phyloP scores from a whole-genome alignment of 2,113 vertebrate species.

The Psittacara wagleri region DNA sequence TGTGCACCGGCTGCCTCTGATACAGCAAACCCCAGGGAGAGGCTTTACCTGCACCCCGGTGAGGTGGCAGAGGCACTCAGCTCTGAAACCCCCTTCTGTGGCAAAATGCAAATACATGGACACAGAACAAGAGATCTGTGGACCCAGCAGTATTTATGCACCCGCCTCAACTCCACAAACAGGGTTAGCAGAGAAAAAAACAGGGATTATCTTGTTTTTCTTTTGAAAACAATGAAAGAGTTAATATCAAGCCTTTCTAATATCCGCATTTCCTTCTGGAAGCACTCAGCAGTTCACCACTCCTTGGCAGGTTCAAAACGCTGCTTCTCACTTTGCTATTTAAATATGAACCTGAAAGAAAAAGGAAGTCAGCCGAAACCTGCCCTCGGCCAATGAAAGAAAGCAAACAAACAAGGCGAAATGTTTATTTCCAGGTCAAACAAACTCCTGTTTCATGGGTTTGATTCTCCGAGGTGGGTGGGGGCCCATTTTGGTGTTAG shows the following conservation, averaged over 20 bases:
- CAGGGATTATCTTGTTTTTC: not conserved
- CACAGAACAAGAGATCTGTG: constrained; percentile 20
- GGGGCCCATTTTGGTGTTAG: not conserved
- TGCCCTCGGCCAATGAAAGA: not conserved
- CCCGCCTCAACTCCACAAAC: not conserved
- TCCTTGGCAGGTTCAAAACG: not conserved
- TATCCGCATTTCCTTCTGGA: not conserved
- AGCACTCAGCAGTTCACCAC: not conserved
- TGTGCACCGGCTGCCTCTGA: not conserved
- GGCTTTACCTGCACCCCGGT: not conserved
- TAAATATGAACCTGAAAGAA: not conserved
- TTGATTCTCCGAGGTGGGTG: not conserved
- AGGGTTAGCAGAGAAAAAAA: not conserved
- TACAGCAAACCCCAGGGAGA: not conserved
- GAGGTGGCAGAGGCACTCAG: not conserved
- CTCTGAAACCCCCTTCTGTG: not conserved
- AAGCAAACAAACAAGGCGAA: constrained; percentile 20
- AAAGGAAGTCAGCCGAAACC: constrained; percentile 8
- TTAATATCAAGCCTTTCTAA: not conserved
- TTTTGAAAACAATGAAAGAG: not conserved
- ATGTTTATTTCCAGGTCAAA: not conserved
- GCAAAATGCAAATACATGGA: not conserved
- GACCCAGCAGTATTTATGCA: constrained; percentile 31
- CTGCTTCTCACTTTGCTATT: constrained; percentile 5
- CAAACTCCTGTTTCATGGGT: not conserved